phyloP scores from a whole-genome alignment of 2,888 invertebrate genomes.

The Zeuzera pyrina region DNA sequence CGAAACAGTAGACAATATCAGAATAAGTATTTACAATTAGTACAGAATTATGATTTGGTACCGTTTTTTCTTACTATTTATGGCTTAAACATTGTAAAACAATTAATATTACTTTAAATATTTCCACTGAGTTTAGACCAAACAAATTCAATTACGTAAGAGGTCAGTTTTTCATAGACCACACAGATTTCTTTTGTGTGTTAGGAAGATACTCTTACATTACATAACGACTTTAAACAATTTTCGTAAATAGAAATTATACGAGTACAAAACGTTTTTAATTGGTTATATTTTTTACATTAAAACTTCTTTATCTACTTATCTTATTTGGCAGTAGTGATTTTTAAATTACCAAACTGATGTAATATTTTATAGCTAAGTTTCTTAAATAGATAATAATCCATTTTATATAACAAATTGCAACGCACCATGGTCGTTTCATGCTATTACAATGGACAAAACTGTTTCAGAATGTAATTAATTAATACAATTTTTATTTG shows the following conservation, averaged over 20 bases:
- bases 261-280: conserved; percentile 20
- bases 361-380: conserved; percentile 48
- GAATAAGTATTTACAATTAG: conserved; percentile 60
- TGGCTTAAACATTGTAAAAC: conserved; percentile 37
- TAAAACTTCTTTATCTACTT: conserved; percentile 60
- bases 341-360: conserved; percentile 51
- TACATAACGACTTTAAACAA: too few relatives aligned
- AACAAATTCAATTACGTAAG: not conserved
- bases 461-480: conserved; percentile 32
- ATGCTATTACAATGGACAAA: conserved; percentile 32
- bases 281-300: conserved; percentile 49
- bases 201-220: too few relatives aligned
- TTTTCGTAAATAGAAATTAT: conserved; percentile 4
- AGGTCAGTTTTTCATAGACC: too few relatives aligned
- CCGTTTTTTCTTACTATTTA: conserved; percentile 25
- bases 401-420: conserved; percentile 51
- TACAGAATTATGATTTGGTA: conserved; percentile 32
- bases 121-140: not conserved
- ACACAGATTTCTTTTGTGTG: too few relatives aligned
- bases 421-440: conserved; percentile 45
- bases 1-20: conserved; percentile 33
- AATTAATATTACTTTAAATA: conserved; percentile 6
- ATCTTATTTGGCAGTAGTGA: conserved; percentile 65
- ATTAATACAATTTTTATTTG: conserved; percentile 26
- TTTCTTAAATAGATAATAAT: conserved; percentile 47